Evolutionary conservation across 2,888 invertebrate genomes (phyloP), one percentile per base, ranked within the genome.

Genomic region (Zelleria hepariella): DNA sequence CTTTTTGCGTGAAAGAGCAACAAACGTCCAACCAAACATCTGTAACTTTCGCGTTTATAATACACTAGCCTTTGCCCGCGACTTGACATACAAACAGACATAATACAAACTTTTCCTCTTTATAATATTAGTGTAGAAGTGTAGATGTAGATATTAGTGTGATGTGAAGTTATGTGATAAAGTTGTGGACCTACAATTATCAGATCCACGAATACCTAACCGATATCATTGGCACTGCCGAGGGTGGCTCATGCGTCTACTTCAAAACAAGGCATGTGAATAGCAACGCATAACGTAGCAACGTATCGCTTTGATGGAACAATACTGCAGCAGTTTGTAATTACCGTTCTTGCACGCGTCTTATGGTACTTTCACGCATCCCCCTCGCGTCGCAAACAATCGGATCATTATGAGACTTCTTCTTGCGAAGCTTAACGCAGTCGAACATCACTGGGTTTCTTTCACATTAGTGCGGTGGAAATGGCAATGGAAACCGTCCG

Each of bases 261-360:
- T 15, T 42, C 32, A 42, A 42, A 42, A 42, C 32, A 42, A 15
- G 15, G 15, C 32, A 10, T 15, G 15, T 15, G 32, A 42, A 15
- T 42, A 42, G 15, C 15, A 15, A 15, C 15, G 15, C 10, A 15
- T 42, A 42, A 42, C 15, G 15, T 21, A 7, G 18, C 2, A 18
- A 2, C 18, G 2, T 20, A 18, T 20, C 20, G 21, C 8, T 21
- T 20, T 20, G 65, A 70, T 64, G 60, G 68, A 75, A 78, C 78
- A 78, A 76, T 77, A 78, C 10, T 15, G 32, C 72, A 67, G 71
- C 72, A 48, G 64, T 62, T 61, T 63, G 67, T 68, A 78, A 82
- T 82, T 79, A 75, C 69, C 73, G 78, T 78, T 83, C 75, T 82
- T 80, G 75, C 78, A 77, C 75, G 75, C 78, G 73, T 68, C 67